Evolutionary conservation across 2,888 invertebrate species (phyloP).

Genomic region (Plusia festucae): DNA sequence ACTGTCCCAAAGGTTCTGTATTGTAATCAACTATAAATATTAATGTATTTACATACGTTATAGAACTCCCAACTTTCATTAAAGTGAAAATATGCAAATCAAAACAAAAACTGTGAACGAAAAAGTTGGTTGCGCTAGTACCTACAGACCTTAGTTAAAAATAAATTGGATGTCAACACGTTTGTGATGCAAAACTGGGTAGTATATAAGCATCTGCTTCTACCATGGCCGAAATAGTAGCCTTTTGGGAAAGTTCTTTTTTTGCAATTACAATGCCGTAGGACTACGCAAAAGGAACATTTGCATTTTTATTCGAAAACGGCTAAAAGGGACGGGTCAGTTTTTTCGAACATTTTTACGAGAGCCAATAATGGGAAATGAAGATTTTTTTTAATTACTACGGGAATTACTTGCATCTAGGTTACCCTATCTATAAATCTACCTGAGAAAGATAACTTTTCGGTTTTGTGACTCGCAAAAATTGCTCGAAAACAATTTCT

Average conservation of each 20-base stretch:
- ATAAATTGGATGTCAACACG: conserved; percentile 71
- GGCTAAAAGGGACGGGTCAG: conserved; percentile 63
- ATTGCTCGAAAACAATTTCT: conserved; percentile 47
- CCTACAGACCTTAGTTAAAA: conserved; percentile 69
- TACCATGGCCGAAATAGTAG: conserved; percentile 50
- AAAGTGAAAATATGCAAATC: conserved; percentile 79
- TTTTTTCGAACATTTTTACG: conserved; percentile 51
- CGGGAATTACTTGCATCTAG: conserved; percentile 27
- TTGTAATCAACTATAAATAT: conserved; percentile 83
- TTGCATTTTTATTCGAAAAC: conserved; percentile 82
- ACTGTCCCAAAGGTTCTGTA: conserved; percentile 64
- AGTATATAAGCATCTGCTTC: conserved; percentile 55
- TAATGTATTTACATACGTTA: conserved; percentile 71
- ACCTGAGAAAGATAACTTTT: conserved; percentile 17
- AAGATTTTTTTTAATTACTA: conserved; percentile 56
- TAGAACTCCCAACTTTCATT: conserved; percentile 63
- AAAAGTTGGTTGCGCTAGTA: conserved; percentile 67
- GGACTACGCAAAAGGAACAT: conserved; percentile 76
- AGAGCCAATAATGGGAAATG: conserved; percentile 52
- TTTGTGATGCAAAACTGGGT: conserved; percentile 85
- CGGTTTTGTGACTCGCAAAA: conserved; percentile 44
- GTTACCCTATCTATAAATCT: neutral
- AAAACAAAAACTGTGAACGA: conserved; percentile 62
- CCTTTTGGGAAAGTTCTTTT: conserved; percentile 64
- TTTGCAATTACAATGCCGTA: conserved; percentile 75